Percentiles rank a stretch among this genome's conserved stretches.
Evolutionary conservation across 53 echinoderm and acorn worm species (phyloP).

Genomic region (Arbacia lixula): DNA sequence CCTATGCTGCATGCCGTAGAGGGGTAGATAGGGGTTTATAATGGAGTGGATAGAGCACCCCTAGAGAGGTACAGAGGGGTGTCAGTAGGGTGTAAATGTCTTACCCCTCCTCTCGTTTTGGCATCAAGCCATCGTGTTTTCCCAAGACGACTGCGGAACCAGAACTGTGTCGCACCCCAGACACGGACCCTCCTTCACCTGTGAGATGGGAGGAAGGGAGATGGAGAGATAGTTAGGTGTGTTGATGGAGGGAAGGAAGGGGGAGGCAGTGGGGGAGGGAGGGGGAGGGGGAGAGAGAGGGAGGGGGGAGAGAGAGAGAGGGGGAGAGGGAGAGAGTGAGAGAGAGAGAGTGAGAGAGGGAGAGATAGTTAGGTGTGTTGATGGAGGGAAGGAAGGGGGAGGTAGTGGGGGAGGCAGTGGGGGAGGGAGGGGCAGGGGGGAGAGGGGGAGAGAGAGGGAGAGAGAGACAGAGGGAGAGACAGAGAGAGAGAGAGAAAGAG

Average conservation of each 20-base stretch:
- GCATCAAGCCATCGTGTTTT: slow-evolving; percentile 39
- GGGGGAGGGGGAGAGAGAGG: neutral
- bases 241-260: neutral
- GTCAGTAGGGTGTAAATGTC: neutral
- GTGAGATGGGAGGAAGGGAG: neutral
- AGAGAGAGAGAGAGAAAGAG: neutral
- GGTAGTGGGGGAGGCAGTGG: neutral
- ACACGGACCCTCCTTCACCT: slow-evolving; percentile 20
- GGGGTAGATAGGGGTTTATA: no score
- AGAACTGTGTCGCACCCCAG: slow-evolving; percentile 27
- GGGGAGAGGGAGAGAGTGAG: neutral
- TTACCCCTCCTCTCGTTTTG: slow-evolving; percentile 47
- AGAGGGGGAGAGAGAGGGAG: neutral
- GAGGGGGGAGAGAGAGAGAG: neutral
- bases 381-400: neutral
- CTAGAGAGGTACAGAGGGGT: no score
- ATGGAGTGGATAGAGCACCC: no score
- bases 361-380: neutral
- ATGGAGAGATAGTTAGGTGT: neutral
- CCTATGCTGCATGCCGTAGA: no score
- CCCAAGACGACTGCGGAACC: slow-evolving; percentile 12
- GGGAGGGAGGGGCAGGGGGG: neutral
- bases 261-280: neutral
- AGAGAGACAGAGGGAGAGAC: neutral
- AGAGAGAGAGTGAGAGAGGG: neutral